Percentiles rank a stretch among this genome's conserved stretches.
phyloP scores from a whole-genome alignment of 2,888 invertebrate species.

The Branchipolynoe longqiensis region DNA sequence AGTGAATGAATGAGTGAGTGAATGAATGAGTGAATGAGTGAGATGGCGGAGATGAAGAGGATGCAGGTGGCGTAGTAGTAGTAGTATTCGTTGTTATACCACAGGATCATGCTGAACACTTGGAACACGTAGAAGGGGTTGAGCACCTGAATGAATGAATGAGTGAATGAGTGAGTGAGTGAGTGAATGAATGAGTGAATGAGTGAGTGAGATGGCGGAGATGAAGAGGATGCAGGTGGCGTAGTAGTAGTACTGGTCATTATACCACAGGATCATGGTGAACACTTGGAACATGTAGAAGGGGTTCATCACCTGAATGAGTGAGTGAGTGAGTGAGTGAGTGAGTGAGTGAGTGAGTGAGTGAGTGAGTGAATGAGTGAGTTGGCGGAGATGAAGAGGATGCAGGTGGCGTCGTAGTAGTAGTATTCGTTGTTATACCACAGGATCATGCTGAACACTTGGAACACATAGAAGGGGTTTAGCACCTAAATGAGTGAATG shows the following conservation, averaged over 20 bases:
- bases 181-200: too few relatives aligned
- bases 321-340: conserved; percentile 41
- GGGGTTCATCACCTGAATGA: conserved; percentile 85
- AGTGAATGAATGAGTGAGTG: too few relatives aligned
- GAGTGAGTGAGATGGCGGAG: conserved; percentile 89
- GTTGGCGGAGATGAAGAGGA: conserved; percentile 89
- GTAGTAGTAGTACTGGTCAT: conserved; percentile 93
- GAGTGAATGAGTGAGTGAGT: too few relatives aligned
- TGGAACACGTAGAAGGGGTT: conserved; percentile 95
- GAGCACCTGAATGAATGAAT: conserved; percentile 82
- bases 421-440: conserved; percentile 94
- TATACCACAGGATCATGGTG: conserved; percentile 91
- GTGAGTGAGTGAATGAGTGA: conserved; percentile 84
- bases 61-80: conserved; percentile 93
- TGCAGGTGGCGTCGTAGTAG: conserved; percentile 92
- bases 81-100: conserved; percentile 93
- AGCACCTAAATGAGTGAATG: conserved; percentile 78
- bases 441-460: conserved; percentile 90
- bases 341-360: conserved; percentile 41
- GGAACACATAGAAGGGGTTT: conserved; percentile 94
- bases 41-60: conserved; percentile 89
- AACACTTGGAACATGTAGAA: conserved; percentile 94
- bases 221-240: conserved; percentile 91
- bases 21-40: too few relatives aligned
- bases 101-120: conserved; percentile 90